phyloP scores from a whole-genome alignment of 2,113 vertebrate genomes.

The Actenoides lindsayi region DNA sequence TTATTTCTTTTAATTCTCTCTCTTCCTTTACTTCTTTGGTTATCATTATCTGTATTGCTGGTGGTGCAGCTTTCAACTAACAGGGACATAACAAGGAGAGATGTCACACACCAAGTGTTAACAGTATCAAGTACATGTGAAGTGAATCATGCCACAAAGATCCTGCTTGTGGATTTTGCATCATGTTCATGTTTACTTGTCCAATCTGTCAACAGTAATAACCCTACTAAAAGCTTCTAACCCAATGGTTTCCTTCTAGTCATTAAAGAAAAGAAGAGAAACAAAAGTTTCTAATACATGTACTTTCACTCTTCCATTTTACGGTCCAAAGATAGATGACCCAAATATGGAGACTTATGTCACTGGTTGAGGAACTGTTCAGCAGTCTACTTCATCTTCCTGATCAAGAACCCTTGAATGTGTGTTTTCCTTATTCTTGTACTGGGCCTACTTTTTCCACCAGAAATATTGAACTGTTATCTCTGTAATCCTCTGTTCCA shows the following conservation, averaged over 20 bases:
- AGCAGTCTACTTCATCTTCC: neutral
- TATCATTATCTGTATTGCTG: neutral
- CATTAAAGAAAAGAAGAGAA: neutral
- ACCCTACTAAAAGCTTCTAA: neutral
- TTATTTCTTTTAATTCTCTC: neutral
- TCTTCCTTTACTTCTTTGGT: neutral
- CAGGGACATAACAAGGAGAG: neutral
- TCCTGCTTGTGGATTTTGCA: neutral
- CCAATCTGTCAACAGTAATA: neutral
- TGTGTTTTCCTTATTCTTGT: neutral
- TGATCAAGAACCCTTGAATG: neutral
- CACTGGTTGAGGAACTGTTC: neutral
- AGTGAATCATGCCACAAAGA: neutral
- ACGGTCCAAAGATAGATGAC: neutral
- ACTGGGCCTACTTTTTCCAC: neutral
- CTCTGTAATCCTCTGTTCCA: neutral
- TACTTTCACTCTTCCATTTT: neutral
- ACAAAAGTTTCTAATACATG: neutral
- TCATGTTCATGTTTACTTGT: neutral
- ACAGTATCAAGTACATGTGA: neutral
- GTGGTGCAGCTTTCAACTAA: neutral
- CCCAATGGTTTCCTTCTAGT: neutral
- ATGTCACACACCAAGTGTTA: neutral
- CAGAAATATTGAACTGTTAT: neutral
- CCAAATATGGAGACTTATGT: neutral